A percentile compares a stretch with the other conserved stretches of the same genome.
Evolutionary conservation across 1,140 invertebrate species (phyloP).

Genomic region (Zaprionus taronus): DNA sequence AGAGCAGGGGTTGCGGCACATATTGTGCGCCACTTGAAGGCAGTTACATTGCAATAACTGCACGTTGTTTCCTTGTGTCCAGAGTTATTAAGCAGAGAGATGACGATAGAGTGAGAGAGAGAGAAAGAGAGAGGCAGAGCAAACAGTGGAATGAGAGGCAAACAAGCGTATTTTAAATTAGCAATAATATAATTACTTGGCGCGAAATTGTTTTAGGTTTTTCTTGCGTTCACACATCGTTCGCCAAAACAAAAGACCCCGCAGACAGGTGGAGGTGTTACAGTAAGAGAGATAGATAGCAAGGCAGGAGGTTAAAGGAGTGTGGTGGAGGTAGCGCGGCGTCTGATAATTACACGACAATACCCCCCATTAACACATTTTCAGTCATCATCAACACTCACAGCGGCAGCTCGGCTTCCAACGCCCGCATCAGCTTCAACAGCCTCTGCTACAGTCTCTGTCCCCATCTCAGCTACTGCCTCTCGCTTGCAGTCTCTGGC

Average conservation of each 20-base stretch:
- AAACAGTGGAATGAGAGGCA: background rate
- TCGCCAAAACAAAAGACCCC: constrained; percentile 52
- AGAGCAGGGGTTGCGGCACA: background rate
- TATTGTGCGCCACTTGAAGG: background rate
- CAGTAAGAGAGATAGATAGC: constrained; percentile 36
- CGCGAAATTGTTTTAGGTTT: constrained; percentile 78
- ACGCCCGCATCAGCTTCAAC: background rate
- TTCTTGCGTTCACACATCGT: constrained; percentile 71
- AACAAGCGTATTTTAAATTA: constrained; percentile 66
- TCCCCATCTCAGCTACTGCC: background rate
- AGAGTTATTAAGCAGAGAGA: background rate
- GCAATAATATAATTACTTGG: constrained; percentile 81
- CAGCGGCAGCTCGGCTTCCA: constrained; percentile 38
- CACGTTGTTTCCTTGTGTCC: constrained; percentile 52
- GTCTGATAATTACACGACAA: constrained; percentile 80
- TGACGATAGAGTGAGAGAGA: background rate
- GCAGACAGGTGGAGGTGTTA: constrained; percentile 18
- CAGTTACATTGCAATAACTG: constrained; percentile 54
- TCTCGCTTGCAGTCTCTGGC: background rate
- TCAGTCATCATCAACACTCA: constrained; percentile 68
- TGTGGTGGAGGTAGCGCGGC: background rate
- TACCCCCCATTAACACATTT: constrained; percentile 82
- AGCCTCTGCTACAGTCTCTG: background rate
- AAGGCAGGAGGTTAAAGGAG: constrained; percentile 36
- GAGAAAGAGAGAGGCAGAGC: background rate